Evolutionary conservation across 2,113 vertebrate genomes (phyloP), one percentile per base, ranked within the genome.

Genomic region (Calyptomena viridis): DNA sequence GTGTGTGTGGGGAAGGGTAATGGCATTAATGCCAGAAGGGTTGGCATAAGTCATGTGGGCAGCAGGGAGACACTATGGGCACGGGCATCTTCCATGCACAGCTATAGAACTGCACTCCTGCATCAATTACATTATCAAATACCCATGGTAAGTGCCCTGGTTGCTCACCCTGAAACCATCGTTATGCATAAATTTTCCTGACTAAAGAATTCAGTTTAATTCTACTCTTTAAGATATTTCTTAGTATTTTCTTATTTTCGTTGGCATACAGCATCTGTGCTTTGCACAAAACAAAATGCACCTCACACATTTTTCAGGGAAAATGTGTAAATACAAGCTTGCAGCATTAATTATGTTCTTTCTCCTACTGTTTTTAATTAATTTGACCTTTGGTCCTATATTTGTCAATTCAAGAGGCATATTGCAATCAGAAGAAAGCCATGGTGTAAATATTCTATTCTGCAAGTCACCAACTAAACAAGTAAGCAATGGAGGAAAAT

Each of bases 381-480:
- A 94, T 93, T 89, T 87, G 88, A 94, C 95, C 86, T 94, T 94
- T 95, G 93, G 87, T 87, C 83, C 58, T 92, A 69, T 75, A 95
- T 94, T 87, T 92, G 66, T 92, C 80, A 92, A 86, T 93, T 89
- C 77, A 68, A 66, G 33, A 86, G 60, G 73, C 89, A 79, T 44
- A 78, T 11, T 95, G 69, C 71, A 94, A 84, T 88, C 93, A 93
- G 68, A 92, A 87, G 84, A 76, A 93, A 89, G 79, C 69, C 66
- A 60, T 6, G 3, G 73, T 76, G 58, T 82, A 90, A 91, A 89
- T 95, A 94, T 56, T 85, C 85, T 73, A 15, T 91, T 96, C 85
- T 66, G 53, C 40, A 84, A 92, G 69, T 89, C 88, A 50, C 73
- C 75, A 66, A 80, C 88, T 78, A 76, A 86, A 76, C 82, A 79